Base-by-base conservation (phyloP, 2,888 invertebrate species). In the Gymnoscelis rufifasciata region DNA sequence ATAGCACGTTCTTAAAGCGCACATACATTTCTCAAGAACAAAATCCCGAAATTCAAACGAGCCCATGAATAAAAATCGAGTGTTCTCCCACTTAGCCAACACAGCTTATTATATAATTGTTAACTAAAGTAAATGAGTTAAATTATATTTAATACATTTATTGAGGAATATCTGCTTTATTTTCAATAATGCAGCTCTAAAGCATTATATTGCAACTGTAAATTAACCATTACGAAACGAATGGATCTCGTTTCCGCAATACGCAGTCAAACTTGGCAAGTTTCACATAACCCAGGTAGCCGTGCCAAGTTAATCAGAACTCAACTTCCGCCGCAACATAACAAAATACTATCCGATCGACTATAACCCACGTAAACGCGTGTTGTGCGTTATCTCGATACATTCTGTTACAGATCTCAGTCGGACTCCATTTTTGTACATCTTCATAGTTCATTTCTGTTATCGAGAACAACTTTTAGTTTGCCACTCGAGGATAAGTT, bases 341-440 rank as follows among this genome's bases (percentile, higher is more conserved):
- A 73, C 57, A 66, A 75, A 71, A 66, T 35, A 62, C 62, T 65
- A 76, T 75, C 71, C 64, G 67, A 73, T 76, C 62, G 60, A 53
- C 40, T 41, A 28, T 74, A 57, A 60, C 81, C 82, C 79, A 82
- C 83, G 75, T 78, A 71, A 74, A 78, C 61, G 71, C 70, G 60
- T 78, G 76, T 76, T 68, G 65, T 64, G 57, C 56, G 64, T 74
- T 82, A 83, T 82, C 82, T 76, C 58, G 50, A 63, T 62, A 69
- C 68, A 77, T 71, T 76, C 66, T 74, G 75, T 71, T 73, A 71
- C 68, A 72, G 68, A 78, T 78, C 78, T 74, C 60, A 52, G 58
- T 49, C 54, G 53, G 54, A 57, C 62, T 57, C 59, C 60, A 66
- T 68, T 70, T 63, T 64, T 54, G 58, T 69, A 75, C 73, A 66